Conservation (phyloP, 1,140 invertebrate species). For the Drosophila micromelanica region DNA sequence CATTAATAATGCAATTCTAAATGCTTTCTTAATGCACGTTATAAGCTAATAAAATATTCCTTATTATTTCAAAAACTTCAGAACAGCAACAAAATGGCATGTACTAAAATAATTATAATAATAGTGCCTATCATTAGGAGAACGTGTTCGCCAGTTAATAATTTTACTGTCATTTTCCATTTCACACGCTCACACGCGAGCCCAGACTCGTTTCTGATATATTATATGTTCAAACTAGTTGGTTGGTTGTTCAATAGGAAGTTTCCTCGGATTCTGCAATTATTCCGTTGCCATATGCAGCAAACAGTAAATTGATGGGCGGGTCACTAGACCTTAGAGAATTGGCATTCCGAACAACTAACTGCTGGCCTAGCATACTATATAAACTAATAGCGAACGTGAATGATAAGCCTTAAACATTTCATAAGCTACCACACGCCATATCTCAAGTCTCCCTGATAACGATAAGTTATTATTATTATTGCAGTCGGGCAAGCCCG, state of each 20-base stretch:
- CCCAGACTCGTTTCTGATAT: background rate
- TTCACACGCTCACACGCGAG: conserved; percentile 2
- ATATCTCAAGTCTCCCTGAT: conserved; percentile 51
- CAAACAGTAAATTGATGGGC: conserved; percentile 29
- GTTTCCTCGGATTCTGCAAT: background rate
- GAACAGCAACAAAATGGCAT: conserved; percentile 2
- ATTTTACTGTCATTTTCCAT: conserved; percentile 11
- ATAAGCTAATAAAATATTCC: background rate
- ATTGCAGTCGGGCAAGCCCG: conserved; percentile 21
- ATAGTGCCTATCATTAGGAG: conserved; percentile 15
- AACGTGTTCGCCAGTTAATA: conserved; percentile 14
- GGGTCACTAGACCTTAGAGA: conserved; percentile 10
- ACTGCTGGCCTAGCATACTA: background rate
- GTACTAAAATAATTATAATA: conserved; percentile 28
- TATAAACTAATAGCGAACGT: conserved; percentile 7
- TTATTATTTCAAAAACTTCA: background rate
- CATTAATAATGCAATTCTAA: background rate
- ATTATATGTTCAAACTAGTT: background rate
- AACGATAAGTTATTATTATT: conserved; percentile 58
- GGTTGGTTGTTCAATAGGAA: no score
- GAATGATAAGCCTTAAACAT: conserved; percentile 40
- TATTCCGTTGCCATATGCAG: background rate
- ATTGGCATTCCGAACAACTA: background rate
- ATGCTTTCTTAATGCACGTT: no score
- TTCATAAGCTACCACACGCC: conserved; percentile 38